phyloP scores from a whole-genome alignment of 2,888 invertebrate genomes.

The Drosophila formosana region DNA sequence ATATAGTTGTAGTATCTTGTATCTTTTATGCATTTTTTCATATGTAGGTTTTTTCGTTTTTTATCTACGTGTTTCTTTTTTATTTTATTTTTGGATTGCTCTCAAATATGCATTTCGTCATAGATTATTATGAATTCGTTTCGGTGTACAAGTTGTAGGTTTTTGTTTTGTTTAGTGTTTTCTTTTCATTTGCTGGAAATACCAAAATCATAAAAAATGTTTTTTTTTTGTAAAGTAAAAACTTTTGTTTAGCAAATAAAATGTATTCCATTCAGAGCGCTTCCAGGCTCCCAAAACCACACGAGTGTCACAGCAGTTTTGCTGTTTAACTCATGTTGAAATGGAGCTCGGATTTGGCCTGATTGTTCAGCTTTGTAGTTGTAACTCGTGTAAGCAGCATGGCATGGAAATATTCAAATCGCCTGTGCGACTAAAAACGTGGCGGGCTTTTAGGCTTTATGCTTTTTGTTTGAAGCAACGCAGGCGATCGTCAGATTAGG shows the following conservation, averaged over 20 bases:
- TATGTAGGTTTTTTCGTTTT: constrained; percentile 52
- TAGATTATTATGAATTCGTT: constrained; percentile 77
- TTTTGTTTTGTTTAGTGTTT: constrained; percentile 64
- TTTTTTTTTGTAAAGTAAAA: constrained; percentile 33
- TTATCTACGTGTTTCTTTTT: constrained; percentile 37
- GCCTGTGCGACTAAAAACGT: constrained; percentile 27
- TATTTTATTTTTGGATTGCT: constrained; percentile 45
- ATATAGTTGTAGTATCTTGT: constrained; percentile 65
- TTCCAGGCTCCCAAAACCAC: background rate
- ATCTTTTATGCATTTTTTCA: constrained; percentile 54
- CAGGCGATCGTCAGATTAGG: constrained; percentile 11
- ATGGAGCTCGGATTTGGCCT: constrained; percentile 4
- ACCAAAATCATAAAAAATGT: constrained; percentile 45
- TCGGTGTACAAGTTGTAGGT: constrained; percentile 84
- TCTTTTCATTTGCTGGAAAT: constrained; percentile 62
- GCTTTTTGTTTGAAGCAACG: constrained; percentile 2
- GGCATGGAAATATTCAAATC: constrained; percentile 43
- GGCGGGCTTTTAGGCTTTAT: constrained; percentile 9
- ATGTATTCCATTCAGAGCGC: constrained; percentile 20
- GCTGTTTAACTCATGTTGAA: background rate
- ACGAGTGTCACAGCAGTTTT: background rate
- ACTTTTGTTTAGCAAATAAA: constrained; percentile 55
- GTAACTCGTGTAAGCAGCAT: constrained; percentile 63
- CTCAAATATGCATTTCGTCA: constrained; percentile 68
- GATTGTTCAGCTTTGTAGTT: constrained; percentile 52